phyloP scores from a whole-genome alignment of 2,113 vertebrate genomes.

The Myodes glareolus region DNA sequence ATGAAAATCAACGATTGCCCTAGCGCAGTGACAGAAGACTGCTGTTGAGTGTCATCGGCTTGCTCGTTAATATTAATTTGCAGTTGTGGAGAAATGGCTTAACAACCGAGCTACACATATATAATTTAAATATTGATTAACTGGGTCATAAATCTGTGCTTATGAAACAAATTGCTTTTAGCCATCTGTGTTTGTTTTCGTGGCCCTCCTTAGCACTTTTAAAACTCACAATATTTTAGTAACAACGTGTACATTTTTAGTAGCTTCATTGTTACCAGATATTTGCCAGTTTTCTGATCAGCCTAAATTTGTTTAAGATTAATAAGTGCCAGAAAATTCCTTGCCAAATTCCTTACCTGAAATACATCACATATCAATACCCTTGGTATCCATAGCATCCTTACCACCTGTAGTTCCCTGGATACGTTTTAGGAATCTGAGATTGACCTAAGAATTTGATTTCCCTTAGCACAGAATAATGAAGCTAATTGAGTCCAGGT shows the following conservation, averaged over 20 bases:
- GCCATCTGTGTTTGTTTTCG: slow-evolving; percentile 43
- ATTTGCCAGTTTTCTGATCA: slow-evolving; percentile 40
- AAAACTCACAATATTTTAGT: slow-evolving; percentile 48
- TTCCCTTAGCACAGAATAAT: background rate
- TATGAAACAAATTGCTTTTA: slow-evolving; percentile 55
- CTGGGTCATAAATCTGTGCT: slow-evolving; percentile 48
- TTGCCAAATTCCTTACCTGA: background rate
- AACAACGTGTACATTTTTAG: slow-evolving; percentile 28
- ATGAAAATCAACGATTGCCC: slow-evolving; percentile 62
- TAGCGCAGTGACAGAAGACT: slow-evolving; percentile 38
- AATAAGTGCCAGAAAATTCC: background rate
- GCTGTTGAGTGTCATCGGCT: background rate
- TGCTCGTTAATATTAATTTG: slow-evolving; percentile 75
- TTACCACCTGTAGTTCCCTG: background rate
- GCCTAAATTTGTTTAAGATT: slow-evolving; percentile 31
- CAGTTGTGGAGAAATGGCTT: slow-evolving; percentile 56
- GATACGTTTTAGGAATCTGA: slow-evolving; percentile 5
- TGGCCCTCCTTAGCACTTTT: slow-evolving; percentile 46
- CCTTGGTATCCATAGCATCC: background rate
- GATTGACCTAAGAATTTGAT: background rate
- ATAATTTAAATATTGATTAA: slow-evolving; percentile 72
- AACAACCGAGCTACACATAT: slow-evolving; percentile 48
- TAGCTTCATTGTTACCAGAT: slow-evolving; percentile 29
- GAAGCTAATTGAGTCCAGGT: background rate
- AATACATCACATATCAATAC: background rate